Evolutionary conservation across 2,888 invertebrate genomes (phyloP).

Genomic region (Macrophya alboannulata): DNA sequence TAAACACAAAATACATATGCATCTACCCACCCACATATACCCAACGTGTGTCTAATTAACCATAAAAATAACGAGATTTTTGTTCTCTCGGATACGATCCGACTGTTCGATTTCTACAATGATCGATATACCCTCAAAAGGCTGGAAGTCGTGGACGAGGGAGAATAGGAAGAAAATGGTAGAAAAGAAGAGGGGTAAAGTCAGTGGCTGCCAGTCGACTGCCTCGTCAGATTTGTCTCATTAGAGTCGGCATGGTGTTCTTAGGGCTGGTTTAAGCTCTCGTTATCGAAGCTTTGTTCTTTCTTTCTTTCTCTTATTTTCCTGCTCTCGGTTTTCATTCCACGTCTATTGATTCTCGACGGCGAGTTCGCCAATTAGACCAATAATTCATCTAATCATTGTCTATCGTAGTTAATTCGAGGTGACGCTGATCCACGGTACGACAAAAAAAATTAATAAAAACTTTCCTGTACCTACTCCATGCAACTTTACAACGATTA

Average conservation of each 20-base stretch:
- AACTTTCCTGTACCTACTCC: neutral
- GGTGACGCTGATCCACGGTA: constrained; percentile 11
- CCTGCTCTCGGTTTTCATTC: constrained; percentile 45
- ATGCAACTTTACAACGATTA: neutral
- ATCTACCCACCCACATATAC: neutral
- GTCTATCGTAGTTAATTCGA: constrained; percentile 4
- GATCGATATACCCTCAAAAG: constrained; percentile 16
- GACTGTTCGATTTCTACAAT: constrained; percentile 23
- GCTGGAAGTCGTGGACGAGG: neutral
- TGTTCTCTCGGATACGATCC: constrained; percentile 37
- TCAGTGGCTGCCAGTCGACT: constrained; percentile 56
- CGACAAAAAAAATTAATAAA: neutral
- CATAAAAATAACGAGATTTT: constrained; percentile 77
- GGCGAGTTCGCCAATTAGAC: constrained; percentile 28
- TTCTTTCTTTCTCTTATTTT: constrained; percentile 53
- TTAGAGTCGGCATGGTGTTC: constrained; percentile 78
- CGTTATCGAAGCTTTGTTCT: constrained; percentile 62
- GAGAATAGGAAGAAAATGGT: constrained; percentile 29
- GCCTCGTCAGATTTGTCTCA: constrained; percentile 79
- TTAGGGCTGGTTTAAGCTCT: constrained; percentile 71
- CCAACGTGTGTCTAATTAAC: constrained; percentile 74
- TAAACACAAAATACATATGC: neutral
- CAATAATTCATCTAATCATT: constrained; percentile 42
- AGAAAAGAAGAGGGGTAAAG: constrained; percentile 60
- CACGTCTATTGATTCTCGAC: constrained; percentile 46